Base-by-base conservation (phyloP, 2,797 vertebrate genomes). In the Darevskia mixta region DNA sequence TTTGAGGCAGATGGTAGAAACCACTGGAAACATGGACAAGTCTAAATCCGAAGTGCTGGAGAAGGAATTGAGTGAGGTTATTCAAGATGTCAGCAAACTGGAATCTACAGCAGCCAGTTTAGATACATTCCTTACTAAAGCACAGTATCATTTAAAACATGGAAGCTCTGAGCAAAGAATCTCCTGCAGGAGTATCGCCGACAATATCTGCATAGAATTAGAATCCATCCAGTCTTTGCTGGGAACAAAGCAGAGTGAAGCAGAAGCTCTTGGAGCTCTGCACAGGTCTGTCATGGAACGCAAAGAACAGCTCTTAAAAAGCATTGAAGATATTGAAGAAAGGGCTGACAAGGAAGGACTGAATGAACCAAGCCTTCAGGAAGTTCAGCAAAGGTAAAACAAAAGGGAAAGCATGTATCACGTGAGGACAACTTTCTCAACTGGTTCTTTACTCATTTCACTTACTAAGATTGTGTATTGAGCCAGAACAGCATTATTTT, bases 351-450 rank as follows among this genome's bases (percentile, higher is more conserved):
- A 93, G 41, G 97, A 98, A 38, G 95, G 94, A 8, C 85, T 97
- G 81, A 97, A 96, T 91, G 98, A 99, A 49, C 97, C 95, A 87
- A 98, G 97, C 3, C 94, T 98, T 4, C 98, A 97, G 90, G 97
- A 97, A 8, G 96, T 99, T 82, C 99, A 99, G 83, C 98, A 98
- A 96, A 98, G 99, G 99, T 99, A 83, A 85, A 75, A 8, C 32
- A 81, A 29, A 86, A 89, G 38, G n/a, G 20, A 79, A 25, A 29
- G 5, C 66, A 75, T 35, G 32, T 61, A 35, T 8, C 41, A 61
- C 7, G 9, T 41, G 41, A 15, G 13, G 55, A 32, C 61, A 7
- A 10, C 18, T 71, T 55, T 78, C 13, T 23, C 23, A 9, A 49
- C 25, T 75, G 49, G 29, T 67, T 67, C 43, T 55, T 83, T 75